phyloP scores from a whole-genome alignment of 2,888 invertebrate genomes.

The Acleris holmiana region DNA sequence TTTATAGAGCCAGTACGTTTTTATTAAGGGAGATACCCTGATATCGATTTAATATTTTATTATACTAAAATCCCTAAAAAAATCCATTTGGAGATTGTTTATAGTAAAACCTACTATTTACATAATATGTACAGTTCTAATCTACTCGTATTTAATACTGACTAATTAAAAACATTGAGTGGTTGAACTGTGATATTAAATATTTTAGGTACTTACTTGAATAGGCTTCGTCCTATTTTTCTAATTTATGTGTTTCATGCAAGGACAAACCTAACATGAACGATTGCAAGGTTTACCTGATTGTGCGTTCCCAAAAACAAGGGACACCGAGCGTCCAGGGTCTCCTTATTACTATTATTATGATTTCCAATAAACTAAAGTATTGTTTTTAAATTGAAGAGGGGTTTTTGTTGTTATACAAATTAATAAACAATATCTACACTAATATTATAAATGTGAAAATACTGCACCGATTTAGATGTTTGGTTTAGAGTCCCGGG shows the following conservation, averaged over 20 bases:
- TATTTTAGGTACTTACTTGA: slow-evolving; percentile 7
- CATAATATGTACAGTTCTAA: slow-evolving; percentile 50
- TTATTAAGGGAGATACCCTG: slow-evolving; percentile 77
- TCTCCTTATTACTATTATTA: too few relatives aligned
- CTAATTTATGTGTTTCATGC: too few relatives aligned
- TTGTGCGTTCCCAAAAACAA: slow-evolving; percentile 5
- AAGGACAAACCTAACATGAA: neutral
- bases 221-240: too few relatives aligned
- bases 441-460: too few relatives aligned
- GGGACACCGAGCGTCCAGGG: too few relatives aligned
- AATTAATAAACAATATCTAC: too few relatives aligned
- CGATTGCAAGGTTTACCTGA: slow-evolving; percentile 28
- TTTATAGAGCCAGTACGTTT: slow-evolving; percentile 57
- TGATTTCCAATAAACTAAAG: too few relatives aligned
- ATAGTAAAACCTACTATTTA: slow-evolving; percentile 67
- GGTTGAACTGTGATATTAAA: slow-evolving; percentile 14
- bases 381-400: too few relatives aligned
- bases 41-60: slow-evolving; percentile 73
- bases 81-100: slow-evolving; percentile 54
- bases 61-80: slow-evolving; percentile 64
- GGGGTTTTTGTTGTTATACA: too few relatives aligned
- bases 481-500: too few relatives aligned
- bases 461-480: too few relatives aligned
- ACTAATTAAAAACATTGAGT: slow-evolving; percentile 29
- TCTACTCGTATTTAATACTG: slow-evolving; percentile 24